Evolutionary conservation across 2,113 vertebrate genomes (phyloP).

Genomic region (Pseudopipra pipra): DNA sequence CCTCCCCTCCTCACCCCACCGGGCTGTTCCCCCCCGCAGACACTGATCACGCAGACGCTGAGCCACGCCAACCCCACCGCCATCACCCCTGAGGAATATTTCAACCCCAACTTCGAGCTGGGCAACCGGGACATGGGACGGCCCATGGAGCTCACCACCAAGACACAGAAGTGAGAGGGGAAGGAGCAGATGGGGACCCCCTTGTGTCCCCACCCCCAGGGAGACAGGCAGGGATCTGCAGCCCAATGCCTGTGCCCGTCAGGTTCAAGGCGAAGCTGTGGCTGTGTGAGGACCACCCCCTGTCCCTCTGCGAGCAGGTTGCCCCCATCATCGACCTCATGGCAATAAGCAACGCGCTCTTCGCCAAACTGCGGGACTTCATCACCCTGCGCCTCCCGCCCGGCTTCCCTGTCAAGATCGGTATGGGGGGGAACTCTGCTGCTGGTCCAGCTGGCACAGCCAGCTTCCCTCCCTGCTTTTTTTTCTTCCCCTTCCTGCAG

Average conservation of each 20-base stretch:
- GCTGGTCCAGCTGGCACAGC: not conserved
- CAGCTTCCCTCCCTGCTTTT: not conserved
- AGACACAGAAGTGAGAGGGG: constrained; percentile 92
- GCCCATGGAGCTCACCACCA: constrained; percentile 95
- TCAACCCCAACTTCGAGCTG: constrained; percentile 86
- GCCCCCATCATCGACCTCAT: constrained; percentile 98
- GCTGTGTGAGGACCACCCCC: constrained; percentile 95
- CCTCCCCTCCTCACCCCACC: fast-evolving
- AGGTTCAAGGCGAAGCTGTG: constrained; percentile 98
- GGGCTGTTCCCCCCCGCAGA: constrained; percentile 62
- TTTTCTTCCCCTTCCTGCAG: constrained; percentile 58
- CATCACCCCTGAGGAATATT: constrained; percentile 96
- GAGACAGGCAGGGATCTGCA: not conserved
- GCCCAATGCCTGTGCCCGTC: not conserved
- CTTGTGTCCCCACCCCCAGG: fast-evolving
- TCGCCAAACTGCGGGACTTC: constrained; percentile 95
- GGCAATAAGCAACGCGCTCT: constrained; percentile 95
- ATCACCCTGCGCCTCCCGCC: constrained; percentile 93
- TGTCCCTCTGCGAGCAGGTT: constrained; percentile 94
- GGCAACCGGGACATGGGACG: constrained; percentile 91
- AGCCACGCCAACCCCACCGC: constrained; percentile 89
- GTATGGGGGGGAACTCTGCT: constrained; percentile 62
- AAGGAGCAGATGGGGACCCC: not conserved
- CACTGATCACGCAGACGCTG: constrained; percentile 91
- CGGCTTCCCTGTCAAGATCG: constrained; percentile 95